Evolutionary conservation across 2,888 invertebrate genomes (phyloP), one percentile per base, ranked within the genome.

Genomic region (Drosophila bunnanda): DNA sequence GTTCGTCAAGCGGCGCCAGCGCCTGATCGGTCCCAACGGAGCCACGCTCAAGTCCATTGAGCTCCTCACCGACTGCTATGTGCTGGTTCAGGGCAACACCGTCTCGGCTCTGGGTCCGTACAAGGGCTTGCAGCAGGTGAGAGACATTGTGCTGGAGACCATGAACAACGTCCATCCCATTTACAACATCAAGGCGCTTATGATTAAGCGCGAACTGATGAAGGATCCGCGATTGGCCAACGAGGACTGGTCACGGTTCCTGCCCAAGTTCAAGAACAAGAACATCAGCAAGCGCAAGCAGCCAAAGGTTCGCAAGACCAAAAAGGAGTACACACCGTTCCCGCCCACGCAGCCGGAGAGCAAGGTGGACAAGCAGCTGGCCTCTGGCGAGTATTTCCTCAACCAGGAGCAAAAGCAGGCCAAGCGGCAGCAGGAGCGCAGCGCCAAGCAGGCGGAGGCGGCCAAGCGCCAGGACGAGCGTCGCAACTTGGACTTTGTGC

Each of bases 121-220:
- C 90, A 96, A 96, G 92, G 99, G 99, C 0, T 92, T 97, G 28
- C 95, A 96, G 64, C 96, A 97, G 92, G 97, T 97, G 0, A 94
- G 98, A 62, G 95, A 96, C 82, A 97, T 99, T 86, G 97, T 97
- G 2, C 96, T 96, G 90, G 99, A 99, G 84, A 98, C 98, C 0
- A 99, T 99, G 99, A 97, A 97, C 90, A 99, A 99, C 92, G 95
- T 99, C 61, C 99, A 99, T 93, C 99, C 99, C 1, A 98, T 99
- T 92, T 99, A 99, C 91, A 99, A 98, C 89, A 98, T 99, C 2
- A 97, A 99, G 93, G 96, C 97, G 3, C 93, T 99, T 56, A 99
- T 99, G 99, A 98, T 99, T 56, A 99, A 99, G 92, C 94, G 96
- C 80, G 99, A 99, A 92, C 93, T 99, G 62, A 96, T 96, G 86